Percentiles rank a stretch among this genome's conserved stretches.
Evolutionary conservation across 1,140 invertebrate species (phyloP).

Genomic region (Eriosoma lanigerum): DNA sequence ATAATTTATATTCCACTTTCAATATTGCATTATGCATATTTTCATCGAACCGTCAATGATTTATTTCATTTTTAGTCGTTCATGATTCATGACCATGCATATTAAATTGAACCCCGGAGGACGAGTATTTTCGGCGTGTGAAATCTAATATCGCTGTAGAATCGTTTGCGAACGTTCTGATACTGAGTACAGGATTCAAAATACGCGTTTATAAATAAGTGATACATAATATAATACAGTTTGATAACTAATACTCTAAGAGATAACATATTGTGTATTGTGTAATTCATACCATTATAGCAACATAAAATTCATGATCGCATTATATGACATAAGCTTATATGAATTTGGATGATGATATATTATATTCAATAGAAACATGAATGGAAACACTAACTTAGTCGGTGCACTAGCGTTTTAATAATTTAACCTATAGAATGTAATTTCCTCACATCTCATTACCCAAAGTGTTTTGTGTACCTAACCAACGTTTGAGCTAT

Average conservation of each 20-base stretch:
- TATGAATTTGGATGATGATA: too few species aligned
- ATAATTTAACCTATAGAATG: background rate
- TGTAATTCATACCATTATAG: too few species aligned
- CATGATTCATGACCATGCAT: background rate
- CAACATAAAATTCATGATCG: too few species aligned
- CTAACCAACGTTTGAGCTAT: background rate
- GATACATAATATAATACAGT: too few species aligned
- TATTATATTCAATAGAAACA: too few species aligned
- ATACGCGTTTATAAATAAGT: constrained; percentile 15
- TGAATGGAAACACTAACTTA: background rate
- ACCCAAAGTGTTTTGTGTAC: background rate
- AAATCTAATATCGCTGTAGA: background rate
- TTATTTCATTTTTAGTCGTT: background rate
- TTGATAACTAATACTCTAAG: too few species aligned
- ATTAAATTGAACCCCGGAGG: background rate
- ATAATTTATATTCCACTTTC: background rate
- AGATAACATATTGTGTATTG: too few species aligned
- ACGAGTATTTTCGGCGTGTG: background rate
- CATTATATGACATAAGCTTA: too few species aligned
- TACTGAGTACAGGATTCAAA: constrained; percentile 3
- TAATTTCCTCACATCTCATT: background rate
- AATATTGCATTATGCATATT: background rate
- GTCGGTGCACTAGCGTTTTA: background rate
- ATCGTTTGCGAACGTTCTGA: background rate
- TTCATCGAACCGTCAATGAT: background rate